Percentiles rank a stretch among this genome's conserved stretches.
These are phyloP conservation scores for Cassiopea xamachana DNA, from an alignment of 30 jellyfish, hydroid and myxozoan species.

Conservation along the genomic window DNA sequence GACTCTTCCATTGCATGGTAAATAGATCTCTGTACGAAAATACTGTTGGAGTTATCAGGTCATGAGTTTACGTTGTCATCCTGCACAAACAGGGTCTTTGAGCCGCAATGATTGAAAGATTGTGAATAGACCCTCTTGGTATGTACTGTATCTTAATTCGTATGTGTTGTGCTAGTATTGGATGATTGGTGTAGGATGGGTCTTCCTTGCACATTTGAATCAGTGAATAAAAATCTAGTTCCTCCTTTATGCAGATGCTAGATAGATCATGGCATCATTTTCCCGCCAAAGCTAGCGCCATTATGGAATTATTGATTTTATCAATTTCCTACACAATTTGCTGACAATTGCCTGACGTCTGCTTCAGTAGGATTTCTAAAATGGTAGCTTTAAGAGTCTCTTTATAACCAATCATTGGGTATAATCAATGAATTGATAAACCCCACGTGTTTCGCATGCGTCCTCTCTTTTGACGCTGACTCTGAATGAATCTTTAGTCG, in stretches of 20 bases:
- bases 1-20: too few relatives aligned
- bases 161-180: too few relatives aligned
- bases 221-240: not conserved
- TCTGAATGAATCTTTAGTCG: constrained; percentile 26
- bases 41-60: too few relatives aligned
- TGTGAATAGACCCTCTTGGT: too few relatives aligned
- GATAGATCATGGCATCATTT: not conserved
- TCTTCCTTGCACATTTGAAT: not conserved
- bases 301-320: constrained; percentile 65
- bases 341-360: constrained; percentile 72
- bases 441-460: constrained; percentile 76
- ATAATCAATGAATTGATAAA: not conserved
- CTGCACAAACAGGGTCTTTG: too few relatives aligned
- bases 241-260: not conserved
- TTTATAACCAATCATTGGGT: not conserved
- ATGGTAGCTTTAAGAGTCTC: constrained; percentile 39
- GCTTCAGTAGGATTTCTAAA: constrained; percentile 22
- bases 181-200: not conserved
- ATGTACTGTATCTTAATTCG: too few relatives aligned
- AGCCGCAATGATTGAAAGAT: too few relatives aligned
- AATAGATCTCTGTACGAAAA: too few relatives aligned
- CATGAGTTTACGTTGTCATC: too few relatives aligned
- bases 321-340: constrained; percentile 39
- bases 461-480: constrained; percentile 38
- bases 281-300: constrained; percentile 70